A percentile compares a stretch with the other conserved stretches of the same genome.
These are phyloP conservation scores for Sturmia bella DNA, from an alignment of 2,888 invertebrate genomes.

Conservation along the genomic window DNA sequence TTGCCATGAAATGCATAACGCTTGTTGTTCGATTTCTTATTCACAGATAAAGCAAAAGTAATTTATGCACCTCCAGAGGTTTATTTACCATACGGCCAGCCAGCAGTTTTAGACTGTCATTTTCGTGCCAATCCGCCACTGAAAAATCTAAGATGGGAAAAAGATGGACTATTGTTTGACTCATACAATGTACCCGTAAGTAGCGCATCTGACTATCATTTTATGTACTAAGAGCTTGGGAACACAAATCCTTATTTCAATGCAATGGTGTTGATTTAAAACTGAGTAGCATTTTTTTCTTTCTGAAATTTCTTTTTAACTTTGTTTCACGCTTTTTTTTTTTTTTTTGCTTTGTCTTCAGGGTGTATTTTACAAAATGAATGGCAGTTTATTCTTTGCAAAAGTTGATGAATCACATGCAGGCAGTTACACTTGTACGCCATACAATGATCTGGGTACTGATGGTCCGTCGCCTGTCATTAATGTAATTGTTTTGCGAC, in stretches of 20 bases:
- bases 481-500: slow-evolving; percentile 91
- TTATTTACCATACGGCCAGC: slow-evolving; percentile 91
- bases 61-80: slow-evolving; percentile 93
- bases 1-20: neutral
- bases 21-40: slow-evolving; percentile 34
- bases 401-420: slow-evolving; percentile 93
- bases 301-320: neutral
- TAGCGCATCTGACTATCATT: neutral
- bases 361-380: slow-evolving; percentile 91
- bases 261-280: slow-evolving; percentile 22
- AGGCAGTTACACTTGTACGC: slow-evolving; percentile 95
- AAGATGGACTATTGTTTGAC: slow-evolving; percentile 94
- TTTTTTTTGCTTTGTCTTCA: slow-evolving; percentile 49
- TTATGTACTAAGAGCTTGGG: too few species aligned
- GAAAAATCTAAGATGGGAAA: slow-evolving; percentile 95
- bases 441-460: slow-evolving; percentile 93
- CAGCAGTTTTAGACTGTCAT: slow-evolving; percentile 93
- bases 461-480: slow-evolving; percentile 92
- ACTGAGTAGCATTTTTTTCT: neutral
- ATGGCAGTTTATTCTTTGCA: slow-evolving; percentile 91
- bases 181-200: slow-evolving; percentile 90
- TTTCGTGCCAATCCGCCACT: slow-evolving; percentile 95
- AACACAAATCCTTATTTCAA: neutral
- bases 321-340: neutral
- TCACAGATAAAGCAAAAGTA: slow-evolving; percentile 93